A percentile compares a stretch with the other conserved stretches of the same genome.
phyloP scores from a whole-genome alignment of 2,888 invertebrate species.

The Blera fallax region DNA sequence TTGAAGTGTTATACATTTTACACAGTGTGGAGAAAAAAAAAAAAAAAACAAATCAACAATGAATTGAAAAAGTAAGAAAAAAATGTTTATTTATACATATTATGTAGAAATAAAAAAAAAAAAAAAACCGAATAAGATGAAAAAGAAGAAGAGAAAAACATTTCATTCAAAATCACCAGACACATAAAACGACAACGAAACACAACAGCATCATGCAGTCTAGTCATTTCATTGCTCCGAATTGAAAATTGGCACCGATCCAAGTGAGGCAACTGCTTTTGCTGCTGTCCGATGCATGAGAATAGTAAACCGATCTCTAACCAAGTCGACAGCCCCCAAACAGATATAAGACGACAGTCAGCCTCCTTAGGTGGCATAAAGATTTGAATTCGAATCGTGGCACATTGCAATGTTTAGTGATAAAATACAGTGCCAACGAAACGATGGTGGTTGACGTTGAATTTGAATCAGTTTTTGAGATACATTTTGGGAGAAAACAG shows the following conservation, averaged over 20 bases:
- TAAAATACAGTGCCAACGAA: not conserved
- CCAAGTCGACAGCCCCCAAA: slow-evolving; percentile 10
- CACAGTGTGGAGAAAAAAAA: slow-evolving; percentile 2
- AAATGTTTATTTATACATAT: too few species aligned
- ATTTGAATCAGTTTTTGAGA: not conserved
- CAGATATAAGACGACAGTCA: not conserved
- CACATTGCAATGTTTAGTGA: not conserved
- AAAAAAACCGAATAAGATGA: too few species aligned
- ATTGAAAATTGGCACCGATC: slow-evolving; percentile 61
- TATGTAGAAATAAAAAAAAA: slow-evolving; percentile 21
- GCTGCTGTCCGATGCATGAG: slow-evolving; percentile 31
- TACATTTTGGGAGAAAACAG: too few species aligned
- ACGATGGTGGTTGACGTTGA: not conserved
- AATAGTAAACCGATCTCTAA: slow-evolving; percentile 42
- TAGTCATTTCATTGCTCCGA: slow-evolving; percentile 71
- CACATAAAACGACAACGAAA: slow-evolving; percentile 44
- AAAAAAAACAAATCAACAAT: slow-evolving; percentile 28
- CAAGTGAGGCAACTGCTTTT: slow-evolving; percentile 64
- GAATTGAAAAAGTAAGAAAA: slow-evolving; percentile 17
- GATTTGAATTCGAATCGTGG: not conserved
- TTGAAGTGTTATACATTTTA: slow-evolving; percentile 48
- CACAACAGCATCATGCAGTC: slow-evolving; percentile 67
- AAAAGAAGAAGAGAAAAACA: slow-evolving; percentile 19
- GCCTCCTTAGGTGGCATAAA: slow-evolving; percentile 14
- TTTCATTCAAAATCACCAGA: slow-evolving; percentile 71